Evolutionary conservation across 2,888 invertebrate species (phyloP), one percentile per base, ranked within the genome.

Genomic region (Masnerella sp.): DNA sequence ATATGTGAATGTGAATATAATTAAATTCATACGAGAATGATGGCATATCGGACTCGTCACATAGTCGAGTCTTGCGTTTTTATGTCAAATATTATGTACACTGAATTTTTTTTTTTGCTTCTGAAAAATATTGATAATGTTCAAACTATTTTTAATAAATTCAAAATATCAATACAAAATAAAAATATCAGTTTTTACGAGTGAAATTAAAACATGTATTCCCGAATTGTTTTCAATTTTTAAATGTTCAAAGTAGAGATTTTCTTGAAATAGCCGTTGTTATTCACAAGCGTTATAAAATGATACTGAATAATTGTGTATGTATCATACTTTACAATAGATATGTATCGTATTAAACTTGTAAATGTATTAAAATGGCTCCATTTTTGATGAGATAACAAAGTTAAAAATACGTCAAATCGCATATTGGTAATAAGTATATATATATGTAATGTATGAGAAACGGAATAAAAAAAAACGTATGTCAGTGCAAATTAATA

Each of bases 1-100:
- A 83, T 83, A 81, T 79, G 79, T 76, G 81, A 81, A 80, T 78
- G 81, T 79, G 80, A 79, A 80, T 81, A 72, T 80, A 79, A 76
- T 78, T 77, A 77, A 78, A 77, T 77, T 65, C 54, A 64, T 59
- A 54, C 59, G 14, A 54, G 17, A 61, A 65, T 64, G 67, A 62
- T 65, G 47, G 59, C 25, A 5, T 9, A 36, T 38, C 18, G 51
- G 62, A 62, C 62, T 47, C 18, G 45, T 56, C 14, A 14, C n/a
- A 43, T 40, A 64, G 34, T 11, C 32, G 25, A 52, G 12, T 25
- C 45, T 45, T 17, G 14, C 14, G 49, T 49, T 25, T 43, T 43
- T 25, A 36, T 52, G 15, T 12, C 9, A 8, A 18, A n/a, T 11
- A 43, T 14, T 32, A 42, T 15, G 25, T 17, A 51, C n/a, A 18